Percentiles rank a stretch among this genome's conserved stretches.
Conservation (phyloP, 2,113 vertebrate species). For the Cephalophus harveyi region DNA sequence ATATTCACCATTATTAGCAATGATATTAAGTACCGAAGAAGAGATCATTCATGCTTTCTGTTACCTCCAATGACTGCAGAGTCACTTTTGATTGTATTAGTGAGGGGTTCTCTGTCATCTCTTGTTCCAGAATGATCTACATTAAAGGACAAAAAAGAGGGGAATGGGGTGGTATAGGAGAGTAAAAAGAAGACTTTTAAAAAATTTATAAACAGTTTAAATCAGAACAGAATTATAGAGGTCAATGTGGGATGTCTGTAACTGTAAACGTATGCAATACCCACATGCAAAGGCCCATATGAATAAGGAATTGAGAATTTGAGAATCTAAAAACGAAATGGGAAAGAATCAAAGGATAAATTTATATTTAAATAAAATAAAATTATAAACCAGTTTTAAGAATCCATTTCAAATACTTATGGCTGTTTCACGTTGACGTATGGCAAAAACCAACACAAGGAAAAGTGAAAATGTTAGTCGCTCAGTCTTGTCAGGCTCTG, state of each 20-base stretch:
- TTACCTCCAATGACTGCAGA: conserved; percentile 97
- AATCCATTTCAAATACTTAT: background rate
- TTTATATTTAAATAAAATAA: too few species aligned
- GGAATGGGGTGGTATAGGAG: conserved; percentile 6
- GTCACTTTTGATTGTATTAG: conserved; percentile 87
- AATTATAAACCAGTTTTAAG: background rate
- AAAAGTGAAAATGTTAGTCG: background rate
- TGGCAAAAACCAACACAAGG: background rate
- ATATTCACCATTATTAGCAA: background rate
- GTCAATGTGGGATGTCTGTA: background rate
- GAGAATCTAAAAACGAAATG: background rate
- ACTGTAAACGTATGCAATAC: background rate
- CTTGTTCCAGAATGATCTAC: conserved; percentile 91
- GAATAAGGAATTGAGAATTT: background rate
- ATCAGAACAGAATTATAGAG: background rate
- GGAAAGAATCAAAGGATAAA: background rate
- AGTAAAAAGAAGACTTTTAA: background rate
- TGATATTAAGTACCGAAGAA: background rate
- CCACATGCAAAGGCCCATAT: background rate
- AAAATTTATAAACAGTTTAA: background rate
- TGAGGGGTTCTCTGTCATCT: conserved; percentile 86
- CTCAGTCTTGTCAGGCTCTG: background rate
- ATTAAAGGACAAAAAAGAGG: conserved; percentile 49
- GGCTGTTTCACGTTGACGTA: background rate
- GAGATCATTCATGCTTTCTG: background rate